Conservation (phyloP, 2,113 vertebrate species). For the Zapus hudsonius region DNA sequence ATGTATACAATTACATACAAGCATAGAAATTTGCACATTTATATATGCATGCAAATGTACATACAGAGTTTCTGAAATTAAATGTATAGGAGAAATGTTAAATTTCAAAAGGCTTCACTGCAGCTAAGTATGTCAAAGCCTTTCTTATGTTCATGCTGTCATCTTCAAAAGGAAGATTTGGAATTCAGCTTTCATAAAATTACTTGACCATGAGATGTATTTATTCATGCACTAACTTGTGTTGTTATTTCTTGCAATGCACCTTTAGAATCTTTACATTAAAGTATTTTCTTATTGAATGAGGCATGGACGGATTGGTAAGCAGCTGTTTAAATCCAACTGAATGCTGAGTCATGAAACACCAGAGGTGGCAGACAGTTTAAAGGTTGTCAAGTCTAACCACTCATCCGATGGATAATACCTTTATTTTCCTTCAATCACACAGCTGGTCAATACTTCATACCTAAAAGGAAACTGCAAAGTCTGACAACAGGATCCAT, state of each 20-base stretch:
- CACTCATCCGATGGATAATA: conserved; percentile 40
- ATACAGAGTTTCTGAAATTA: conserved; percentile 5
- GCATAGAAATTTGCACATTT: conserved; percentile 5
- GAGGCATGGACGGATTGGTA: not conserved
- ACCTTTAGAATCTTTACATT: not conserved
- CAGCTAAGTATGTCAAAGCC: not conserved
- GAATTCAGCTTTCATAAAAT: conserved; percentile 9
- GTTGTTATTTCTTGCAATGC: conserved; percentile 10
- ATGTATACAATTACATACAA: not conserved
- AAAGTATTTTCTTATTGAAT: not conserved
- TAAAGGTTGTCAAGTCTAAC: conserved; percentile 10
- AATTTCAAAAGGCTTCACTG: conserved; percentile 19
- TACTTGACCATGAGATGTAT: not conserved
- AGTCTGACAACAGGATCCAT: conserved; percentile 64
- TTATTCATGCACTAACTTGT: conserved; percentile 13
- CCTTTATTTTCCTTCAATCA: conserved; percentile 63
- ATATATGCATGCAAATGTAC: not conserved
- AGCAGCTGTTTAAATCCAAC: not conserved
- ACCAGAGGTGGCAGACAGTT: not conserved
- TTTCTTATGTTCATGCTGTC: conserved; percentile 25
- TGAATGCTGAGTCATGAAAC: not conserved
- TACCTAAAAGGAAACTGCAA: conserved; percentile 51
- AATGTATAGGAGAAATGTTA: not conserved
- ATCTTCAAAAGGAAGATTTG: conserved; percentile 1
- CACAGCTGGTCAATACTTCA: conserved; percentile 55